phyloP scores from a whole-genome alignment of 2,888 invertebrate genomes.

The Polymixis flavicincta region DNA sequence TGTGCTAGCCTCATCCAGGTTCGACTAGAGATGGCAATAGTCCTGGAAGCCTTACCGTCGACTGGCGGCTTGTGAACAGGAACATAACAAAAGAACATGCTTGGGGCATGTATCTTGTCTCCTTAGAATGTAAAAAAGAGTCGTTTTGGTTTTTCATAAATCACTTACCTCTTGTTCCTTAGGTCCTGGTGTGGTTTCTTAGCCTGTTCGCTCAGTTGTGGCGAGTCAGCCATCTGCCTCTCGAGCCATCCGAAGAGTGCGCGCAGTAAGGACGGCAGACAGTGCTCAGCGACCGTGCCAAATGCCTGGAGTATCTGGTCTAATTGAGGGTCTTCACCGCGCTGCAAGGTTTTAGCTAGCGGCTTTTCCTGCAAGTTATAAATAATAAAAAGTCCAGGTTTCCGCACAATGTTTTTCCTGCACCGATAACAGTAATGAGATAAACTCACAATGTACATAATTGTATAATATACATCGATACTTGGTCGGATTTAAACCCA shows the following conservation, averaged over 20 bases:
- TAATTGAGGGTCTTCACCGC: slow-evolving; percentile 98
- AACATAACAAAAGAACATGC: not conserved
- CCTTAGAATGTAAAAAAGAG: not conserved
- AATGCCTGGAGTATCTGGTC: slow-evolving; percentile 98
- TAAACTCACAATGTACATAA: not conserved
- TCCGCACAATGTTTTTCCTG: not conserved
- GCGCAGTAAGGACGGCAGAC: slow-evolving; percentile 97
- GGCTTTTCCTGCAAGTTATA: slow-evolving; percentile 94
- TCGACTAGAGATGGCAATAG: not conserved
- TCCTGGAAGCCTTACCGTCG: not conserved
- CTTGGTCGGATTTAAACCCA: not conserved
- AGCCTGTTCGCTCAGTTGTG: slow-evolving; percentile 86
- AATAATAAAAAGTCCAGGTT: not conserved
- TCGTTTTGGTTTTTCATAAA: slow-evolving; percentile 12
- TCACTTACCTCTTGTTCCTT: slow-evolving; percentile 85
- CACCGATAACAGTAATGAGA: not conserved
- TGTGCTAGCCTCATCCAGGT: not conserved
- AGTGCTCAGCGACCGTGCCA: slow-evolving; percentile 98
- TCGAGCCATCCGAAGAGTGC: slow-evolving; percentile 99
- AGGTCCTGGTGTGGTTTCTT: slow-evolving; percentile 91
- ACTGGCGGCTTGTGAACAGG: not conserved
- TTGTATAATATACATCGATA: not conserved
- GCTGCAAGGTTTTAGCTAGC: slow-evolving; percentile 98
- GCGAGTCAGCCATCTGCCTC: slow-evolving; percentile 94
- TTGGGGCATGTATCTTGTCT: not conserved